Conservation (phyloP, 2,797 vertebrate species). For the Siniperca scherzeri region DNA sequence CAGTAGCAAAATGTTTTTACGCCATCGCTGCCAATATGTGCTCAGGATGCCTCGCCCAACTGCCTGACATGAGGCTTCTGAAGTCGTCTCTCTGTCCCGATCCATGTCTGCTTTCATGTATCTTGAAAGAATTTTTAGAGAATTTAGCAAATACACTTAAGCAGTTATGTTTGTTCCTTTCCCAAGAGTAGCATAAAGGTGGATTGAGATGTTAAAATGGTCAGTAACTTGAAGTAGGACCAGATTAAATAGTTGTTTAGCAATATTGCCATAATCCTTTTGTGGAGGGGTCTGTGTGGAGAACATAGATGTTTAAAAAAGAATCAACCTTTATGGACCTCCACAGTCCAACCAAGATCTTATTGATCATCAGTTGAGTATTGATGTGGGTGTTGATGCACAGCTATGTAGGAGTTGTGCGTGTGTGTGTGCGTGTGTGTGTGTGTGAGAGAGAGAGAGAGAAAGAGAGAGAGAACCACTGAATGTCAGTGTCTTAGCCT, state of each 20-base stretch:
- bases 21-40: constrained; percentile 70
- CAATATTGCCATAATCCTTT: constrained; percentile 64
- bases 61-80: constrained; percentile 67
- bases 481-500: constrained; percentile 70
- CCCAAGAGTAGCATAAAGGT: constrained; percentile 27
- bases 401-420: constrained; percentile 36
- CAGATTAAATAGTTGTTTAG: constrained; percentile 52
- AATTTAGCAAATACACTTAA: constrained; percentile 29
- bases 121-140: constrained; percentile 33
- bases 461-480: constrained; percentile 48
- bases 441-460: constrained; percentile 7
- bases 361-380: constrained; percentile 52
- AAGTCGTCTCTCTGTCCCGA: constrained; percentile 56
- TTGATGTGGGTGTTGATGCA: constrained; percentile 53
- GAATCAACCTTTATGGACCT: constrained; percentile 28
- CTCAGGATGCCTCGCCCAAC: constrained; percentile 72
- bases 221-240: constrained; percentile 42
- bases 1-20: constrained; percentile 65
- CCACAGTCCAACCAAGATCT: constrained; percentile 40
- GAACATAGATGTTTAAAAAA: constrained; percentile 6
- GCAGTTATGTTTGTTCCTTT: constrained; percentile 45
- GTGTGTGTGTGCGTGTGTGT: constrained; percentile 10
- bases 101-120: constrained; percentile 41
- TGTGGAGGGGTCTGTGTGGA: constrained; percentile 37
- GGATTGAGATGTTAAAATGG: constrained; percentile 27